Conservation (phyloP, 2,888 invertebrate species). For the Criorhina ranunculi region DNA sequence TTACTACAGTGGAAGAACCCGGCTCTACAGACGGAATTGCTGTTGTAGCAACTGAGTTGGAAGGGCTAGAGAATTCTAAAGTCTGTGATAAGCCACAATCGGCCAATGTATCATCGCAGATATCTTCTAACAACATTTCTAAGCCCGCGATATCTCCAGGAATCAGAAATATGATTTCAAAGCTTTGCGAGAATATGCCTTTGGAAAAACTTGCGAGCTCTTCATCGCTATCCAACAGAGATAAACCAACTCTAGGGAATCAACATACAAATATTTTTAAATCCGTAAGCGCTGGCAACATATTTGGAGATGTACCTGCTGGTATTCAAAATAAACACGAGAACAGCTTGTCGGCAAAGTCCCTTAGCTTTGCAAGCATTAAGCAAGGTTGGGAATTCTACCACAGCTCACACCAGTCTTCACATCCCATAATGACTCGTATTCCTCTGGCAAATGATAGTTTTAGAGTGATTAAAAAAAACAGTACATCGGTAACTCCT, state of each 20-base stretch:
- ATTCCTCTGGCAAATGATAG: slow-evolving; percentile 82
- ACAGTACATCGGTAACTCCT: slow-evolving; percentile 46
- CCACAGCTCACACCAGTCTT: slow-evolving; percentile 7
- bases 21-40: slow-evolving; percentile 80
- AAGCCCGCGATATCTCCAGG: slow-evolving; percentile 85
- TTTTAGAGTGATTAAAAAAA: slow-evolving; percentile 79
- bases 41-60: slow-evolving; percentile 80
- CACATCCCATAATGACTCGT: slow-evolving; percentile 76
- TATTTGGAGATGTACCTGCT: slow-evolving; percentile 68
- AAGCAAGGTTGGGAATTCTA: slow-evolving; percentile 49
- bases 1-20: slow-evolving; percentile 88
- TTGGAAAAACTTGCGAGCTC: slow-evolving; percentile 84
- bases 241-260: neutral
- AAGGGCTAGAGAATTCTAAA: slow-evolving; percentile 23
- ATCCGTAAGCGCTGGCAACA: slow-evolving; percentile 86
- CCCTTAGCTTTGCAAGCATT: slow-evolving; percentile 59
- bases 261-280: slow-evolving; percentile 86
- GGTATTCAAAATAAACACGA: slow-evolving; percentile 10
- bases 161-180: slow-evolving; percentile 89
- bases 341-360: slow-evolving; percentile 42
- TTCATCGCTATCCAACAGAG: slow-evolving; percentile 82
- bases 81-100: neutral
- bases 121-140: slow-evolving; percentile 81
- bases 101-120: slow-evolving; percentile 85
- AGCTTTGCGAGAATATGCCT: slow-evolving; percentile 84